Conservation (phyloP, 1,140 invertebrate genomes). For the Drosophila tani region DNA sequence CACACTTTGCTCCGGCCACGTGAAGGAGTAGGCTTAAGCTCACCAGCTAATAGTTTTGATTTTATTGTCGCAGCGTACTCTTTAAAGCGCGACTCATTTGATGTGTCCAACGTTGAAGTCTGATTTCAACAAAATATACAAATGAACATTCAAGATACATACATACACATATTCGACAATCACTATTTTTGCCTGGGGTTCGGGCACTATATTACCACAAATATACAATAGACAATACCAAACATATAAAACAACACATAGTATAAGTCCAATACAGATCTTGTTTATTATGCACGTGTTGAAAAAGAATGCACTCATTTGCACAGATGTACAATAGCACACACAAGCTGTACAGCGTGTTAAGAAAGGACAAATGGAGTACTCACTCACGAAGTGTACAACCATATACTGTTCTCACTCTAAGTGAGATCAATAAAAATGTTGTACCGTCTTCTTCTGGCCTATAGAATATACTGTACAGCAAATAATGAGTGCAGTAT, state of each 20-base stretch:
- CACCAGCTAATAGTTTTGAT: no score
- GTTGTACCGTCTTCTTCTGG: neutral
- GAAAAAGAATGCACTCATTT: neutral
- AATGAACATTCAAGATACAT: neutral
- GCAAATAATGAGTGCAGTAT: slow-evolving; percentile 10
- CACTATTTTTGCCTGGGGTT: no score
- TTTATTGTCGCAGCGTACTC: neutral
- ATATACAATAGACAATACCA: slow-evolving; percentile 4
- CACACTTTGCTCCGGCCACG: no score
- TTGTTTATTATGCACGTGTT: slow-evolving; percentile 3
- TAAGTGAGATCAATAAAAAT: neutral
- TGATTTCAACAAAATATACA: no score
- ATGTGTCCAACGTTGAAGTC: no score
- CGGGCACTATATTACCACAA: slow-evolving; percentile 11
- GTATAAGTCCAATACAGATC: no score
- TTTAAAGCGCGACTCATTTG: no score
- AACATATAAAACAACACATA: no score
- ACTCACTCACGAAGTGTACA: neutral
- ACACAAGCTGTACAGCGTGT: neutral
- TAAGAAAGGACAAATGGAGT: slow-evolving; percentile 1
- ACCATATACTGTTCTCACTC: no score
- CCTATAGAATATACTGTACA: slow-evolving; percentile 5
- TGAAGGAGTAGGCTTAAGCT: no score
- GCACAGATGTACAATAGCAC: neutral
- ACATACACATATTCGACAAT: no score